Evolutionary conservation across 30 jellyfish, hydroid and myxozoan genomes (phyloP).

Genomic region (Clytia hemisphaerica): DNA sequence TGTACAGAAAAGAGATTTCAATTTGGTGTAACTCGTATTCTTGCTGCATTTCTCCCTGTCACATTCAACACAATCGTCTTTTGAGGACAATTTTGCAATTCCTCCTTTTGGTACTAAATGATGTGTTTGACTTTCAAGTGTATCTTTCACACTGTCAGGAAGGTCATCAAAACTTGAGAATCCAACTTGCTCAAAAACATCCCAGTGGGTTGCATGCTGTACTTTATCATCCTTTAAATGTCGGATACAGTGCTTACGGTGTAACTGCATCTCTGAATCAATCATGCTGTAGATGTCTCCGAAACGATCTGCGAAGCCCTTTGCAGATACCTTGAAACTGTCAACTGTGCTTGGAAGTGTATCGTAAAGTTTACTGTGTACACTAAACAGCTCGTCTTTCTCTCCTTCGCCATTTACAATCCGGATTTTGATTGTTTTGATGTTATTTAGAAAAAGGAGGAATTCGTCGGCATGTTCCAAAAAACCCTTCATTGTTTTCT

Average conservation of each 20-base stretch:
- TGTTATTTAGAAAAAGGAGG: too few species aligned
- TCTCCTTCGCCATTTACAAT: not conserved
- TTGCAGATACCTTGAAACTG: not conserved
- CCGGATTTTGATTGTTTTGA: slow-evolving; percentile 4
- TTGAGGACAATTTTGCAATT: slow-evolving; percentile 17
- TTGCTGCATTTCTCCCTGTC: too few species aligned
- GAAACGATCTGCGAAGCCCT: not conserved
- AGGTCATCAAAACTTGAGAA: slow-evolving; percentile 4
- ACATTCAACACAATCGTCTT: not conserved
- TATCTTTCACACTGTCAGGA: not conserved
- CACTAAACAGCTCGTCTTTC: not conserved
- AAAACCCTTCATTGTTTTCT: too few species aligned
- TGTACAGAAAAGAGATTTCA: slow-evolving; percentile 45
- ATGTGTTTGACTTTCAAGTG: slow-evolving; percentile 1
- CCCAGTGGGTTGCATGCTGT: not conserved
- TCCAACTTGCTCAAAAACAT: slow-evolving; percentile 27
- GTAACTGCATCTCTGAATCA: not conserved
- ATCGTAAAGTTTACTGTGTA: too few species aligned
- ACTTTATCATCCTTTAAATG: not conserved
- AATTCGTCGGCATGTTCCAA: too few species aligned
- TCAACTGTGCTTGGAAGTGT: not conserved
- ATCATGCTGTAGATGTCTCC: slow-evolving; percentile 2
- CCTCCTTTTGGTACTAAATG: slow-evolving; percentile 68
- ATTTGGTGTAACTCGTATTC: too few species aligned
- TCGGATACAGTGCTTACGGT: not conserved